Evolutionary conservation across 2,113 vertebrate genomes (phyloP).

Genomic region (Cyprinus carpio): DNA sequence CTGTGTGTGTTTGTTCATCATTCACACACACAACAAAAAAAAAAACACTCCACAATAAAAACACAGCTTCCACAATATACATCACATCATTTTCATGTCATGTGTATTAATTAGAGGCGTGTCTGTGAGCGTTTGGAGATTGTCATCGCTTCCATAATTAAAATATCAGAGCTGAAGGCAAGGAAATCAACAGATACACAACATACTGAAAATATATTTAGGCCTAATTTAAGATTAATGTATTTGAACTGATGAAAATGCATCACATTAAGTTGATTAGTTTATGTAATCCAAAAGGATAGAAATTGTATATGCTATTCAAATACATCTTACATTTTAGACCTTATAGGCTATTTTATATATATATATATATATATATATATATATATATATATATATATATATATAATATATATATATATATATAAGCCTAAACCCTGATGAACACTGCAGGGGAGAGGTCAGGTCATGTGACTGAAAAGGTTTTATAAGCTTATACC

Average conservation of each 20-base stretch:
- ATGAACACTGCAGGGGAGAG: too few relatives aligned
- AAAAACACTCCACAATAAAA: not conserved
- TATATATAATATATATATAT: too few relatives aligned
- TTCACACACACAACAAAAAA: not conserved
- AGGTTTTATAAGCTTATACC: too few relatives aligned
- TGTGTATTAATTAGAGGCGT: not conserved
- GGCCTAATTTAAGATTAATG: not conserved
- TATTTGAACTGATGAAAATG: not conserved
- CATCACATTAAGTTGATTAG: not conserved
- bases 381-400: too few relatives aligned
- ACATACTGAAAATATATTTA: not conserved
- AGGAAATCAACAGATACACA: not conserved
- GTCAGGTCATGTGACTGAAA: too few relatives aligned
- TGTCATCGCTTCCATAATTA: not conserved
- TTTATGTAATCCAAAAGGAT: not conserved
- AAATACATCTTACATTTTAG: not conserved
- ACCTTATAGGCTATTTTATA: too few relatives aligned
- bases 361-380: too few relatives aligned
- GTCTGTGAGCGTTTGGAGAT: not conserved
- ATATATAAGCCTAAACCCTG: too few relatives aligned
- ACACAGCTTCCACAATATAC: not conserved
- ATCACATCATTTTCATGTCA: slow-evolving; percentile 2
- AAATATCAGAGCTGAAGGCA: not conserved
- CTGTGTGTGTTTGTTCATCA: not conserved
- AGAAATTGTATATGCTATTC: not conserved